phyloP scores from a whole-genome alignment of 2,113 vertebrate genomes.

The Willisornis vidua region DNA sequence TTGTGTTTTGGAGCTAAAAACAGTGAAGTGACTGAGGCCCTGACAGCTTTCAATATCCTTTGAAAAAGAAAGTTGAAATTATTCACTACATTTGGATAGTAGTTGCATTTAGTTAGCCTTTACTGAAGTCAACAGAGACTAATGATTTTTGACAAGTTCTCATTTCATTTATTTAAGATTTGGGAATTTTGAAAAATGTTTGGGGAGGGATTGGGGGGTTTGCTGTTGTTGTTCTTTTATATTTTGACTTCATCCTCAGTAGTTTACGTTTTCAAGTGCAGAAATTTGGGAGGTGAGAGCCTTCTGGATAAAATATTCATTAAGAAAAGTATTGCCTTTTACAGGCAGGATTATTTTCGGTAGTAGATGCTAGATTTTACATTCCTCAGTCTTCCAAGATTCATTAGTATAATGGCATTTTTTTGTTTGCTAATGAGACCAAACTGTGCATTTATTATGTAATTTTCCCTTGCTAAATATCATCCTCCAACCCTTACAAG shows the following conservation, averaged over 20 bases:
- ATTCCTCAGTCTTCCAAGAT: not conserved
- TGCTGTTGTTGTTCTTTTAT: not conserved
- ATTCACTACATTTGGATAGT: not conserved
- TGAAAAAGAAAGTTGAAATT: not conserved
- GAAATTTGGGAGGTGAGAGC: not conserved
- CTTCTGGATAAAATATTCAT: not conserved
- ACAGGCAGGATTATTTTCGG: not conserved
- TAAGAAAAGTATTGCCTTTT: not conserved
- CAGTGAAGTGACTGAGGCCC: not conserved
- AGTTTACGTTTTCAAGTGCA: not conserved
- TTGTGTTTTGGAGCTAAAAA: not conserved
- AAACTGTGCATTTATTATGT: not conserved
- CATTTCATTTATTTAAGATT: not conserved
- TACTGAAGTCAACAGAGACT: not conserved
- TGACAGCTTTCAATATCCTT: not conserved
- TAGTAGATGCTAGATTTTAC: not conserved
- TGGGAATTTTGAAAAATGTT: not conserved
- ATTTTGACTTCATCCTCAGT: not conserved
- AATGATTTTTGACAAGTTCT: not conserved
- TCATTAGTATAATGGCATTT: not conserved
- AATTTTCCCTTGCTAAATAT: not conserved
- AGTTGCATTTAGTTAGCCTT: not conserved
- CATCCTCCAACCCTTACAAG: not conserved
- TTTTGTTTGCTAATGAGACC: not conserved
- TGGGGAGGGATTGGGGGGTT: fast-evolving